These are phyloP conservation scores for Schizopygopsis malacanthus DNA, from an alignment of 2,797 vertebrate genomes.

Conservation along the genomic window DNA sequence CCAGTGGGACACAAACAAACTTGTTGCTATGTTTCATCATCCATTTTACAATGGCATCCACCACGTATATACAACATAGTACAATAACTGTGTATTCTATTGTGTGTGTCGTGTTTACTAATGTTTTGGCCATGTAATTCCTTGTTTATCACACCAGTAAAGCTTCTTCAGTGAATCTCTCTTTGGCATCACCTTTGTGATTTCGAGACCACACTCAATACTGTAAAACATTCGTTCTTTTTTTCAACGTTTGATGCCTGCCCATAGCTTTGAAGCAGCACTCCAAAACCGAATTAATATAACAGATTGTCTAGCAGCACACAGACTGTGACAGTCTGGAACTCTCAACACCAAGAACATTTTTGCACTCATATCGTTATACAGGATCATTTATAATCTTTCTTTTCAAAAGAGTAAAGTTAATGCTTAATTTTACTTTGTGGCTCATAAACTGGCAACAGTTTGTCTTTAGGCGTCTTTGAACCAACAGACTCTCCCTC, in stretches of 20 bases:
- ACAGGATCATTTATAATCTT: slow-evolving; percentile 21
- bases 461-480: slow-evolving; percentile 2
- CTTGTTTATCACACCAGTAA: slow-evolving; percentile 46
- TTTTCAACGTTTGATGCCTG: neutral
- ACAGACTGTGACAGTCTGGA: slow-evolving; percentile 42
- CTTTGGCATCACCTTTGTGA: slow-evolving; percentile 16
- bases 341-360: slow-evolving; percentile 22
- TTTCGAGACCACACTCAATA: slow-evolving; percentile 28
- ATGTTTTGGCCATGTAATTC: slow-evolving; percentile 5
- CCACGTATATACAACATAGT: neutral
- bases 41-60: neutral
- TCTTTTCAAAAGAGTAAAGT: slow-evolving; percentile 5
- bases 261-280: slow-evolving; percentile 29
- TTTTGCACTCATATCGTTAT: slow-evolving; percentile 19
- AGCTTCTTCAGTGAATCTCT: slow-evolving; percentile 45
- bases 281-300: slow-evolving; percentile 42
- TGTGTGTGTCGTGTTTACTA: slow-evolving; percentile 3
- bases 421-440: slow-evolving; percentile 9
- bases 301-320: slow-evolving; percentile 47
- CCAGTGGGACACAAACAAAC: slow-evolving; percentile 28
- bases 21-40: neutral
- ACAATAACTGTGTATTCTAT: neutral
- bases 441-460: neutral
- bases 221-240: neutral
- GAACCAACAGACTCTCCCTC: neutral